Evolutionary conservation across 2,888 invertebrate species (phyloP), one percentile per base, ranked within the genome.

Genomic region (Idaea straminata): DNA sequence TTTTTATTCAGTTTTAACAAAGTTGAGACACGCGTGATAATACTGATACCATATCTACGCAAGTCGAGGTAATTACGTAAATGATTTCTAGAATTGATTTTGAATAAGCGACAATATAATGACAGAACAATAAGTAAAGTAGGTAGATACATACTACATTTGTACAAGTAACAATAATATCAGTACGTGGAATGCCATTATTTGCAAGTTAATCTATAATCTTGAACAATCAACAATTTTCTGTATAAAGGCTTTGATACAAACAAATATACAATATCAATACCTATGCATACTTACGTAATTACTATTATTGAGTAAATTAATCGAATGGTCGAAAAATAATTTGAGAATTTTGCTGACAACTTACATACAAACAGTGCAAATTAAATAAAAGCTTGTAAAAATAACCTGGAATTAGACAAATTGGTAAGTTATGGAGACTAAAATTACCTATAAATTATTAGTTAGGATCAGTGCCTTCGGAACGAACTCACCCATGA

Each of bases 1-100:
- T 85, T 88, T 73, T 88, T 84, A 89, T 88, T 90, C 83, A 81
- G 83, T 87, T 87, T 89, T 86, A 90, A 88, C 87, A 87, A 88
- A 88, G 70, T 72, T 85, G 74, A 77, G 82, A 86, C 86, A 88
- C 82, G 81, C 85, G 84, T 87, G 89, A 86, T 89, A 85, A 72
- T 72, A 74, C 74, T 72, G 88, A 88, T 87, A 87, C 74, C 62
- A 64, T 74, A 82, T 84, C 83, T 82, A 81, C 78, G 74, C 78
- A 80, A 77, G 74, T 78, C 74, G 78, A 83, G 81, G 81, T 83
- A 82, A 83, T 85, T 84, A 83, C 79, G 64, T 65, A 64, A 69
- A 64, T 63, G 61, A 47, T 47, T 25, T 47, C 47, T 47, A 47
- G 47, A 47, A 47, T 47, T 59, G 25, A 61, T n/a, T 62, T 69